A percentile compares a stretch with the other conserved stretches of the same genome.
Evolutionary conservation across 2,113 vertebrate species (phyloP).

Genomic region (Plotosus lineatus): DNA sequence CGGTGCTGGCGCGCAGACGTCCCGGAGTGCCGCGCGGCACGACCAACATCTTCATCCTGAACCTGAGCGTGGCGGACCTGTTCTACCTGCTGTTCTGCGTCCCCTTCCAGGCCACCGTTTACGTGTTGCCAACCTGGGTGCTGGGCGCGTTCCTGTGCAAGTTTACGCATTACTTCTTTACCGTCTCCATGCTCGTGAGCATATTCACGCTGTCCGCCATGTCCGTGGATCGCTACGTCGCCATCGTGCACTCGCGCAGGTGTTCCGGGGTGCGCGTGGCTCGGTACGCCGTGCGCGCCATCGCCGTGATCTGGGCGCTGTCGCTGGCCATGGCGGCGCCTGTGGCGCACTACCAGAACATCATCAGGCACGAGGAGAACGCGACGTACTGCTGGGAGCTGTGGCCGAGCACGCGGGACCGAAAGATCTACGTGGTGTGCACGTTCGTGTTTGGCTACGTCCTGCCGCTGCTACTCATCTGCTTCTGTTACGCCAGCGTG

Average conservation of each 20-base stretch:
- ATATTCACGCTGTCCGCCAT: conserved; percentile 42
- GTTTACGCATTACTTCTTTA: conserved; percentile 44
- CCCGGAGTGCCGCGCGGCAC: conserved; percentile 34
- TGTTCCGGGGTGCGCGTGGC: conserved; percentile 41
- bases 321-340: conserved; percentile 38
- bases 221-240: conserved; percentile 45
- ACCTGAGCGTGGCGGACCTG: conserved; percentile 42
- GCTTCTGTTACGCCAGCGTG: conserved; percentile 42
- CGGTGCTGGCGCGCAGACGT: conserved; percentile 32
- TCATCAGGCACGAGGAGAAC: conserved; percentile 17
- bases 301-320: conserved; percentile 27
- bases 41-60: conserved; percentile 45
- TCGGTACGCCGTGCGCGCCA: conserved; percentile 24
- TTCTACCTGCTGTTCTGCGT: conserved; percentile 42
- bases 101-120: conserved; percentile 41
- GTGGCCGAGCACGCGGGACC: conserved; percentile 26
- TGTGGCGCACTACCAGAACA: conserved; percentile 37
- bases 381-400: conserved; percentile 44
- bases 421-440: conserved; percentile 40
- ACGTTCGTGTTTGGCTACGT: conserved; percentile 44
- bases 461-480: conserved; percentile 36
- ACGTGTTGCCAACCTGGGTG: conserved; percentile 41
- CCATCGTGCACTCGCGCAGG: conserved; percentile 35
- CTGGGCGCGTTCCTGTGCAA: conserved; percentile 37
- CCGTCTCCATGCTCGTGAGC: conserved; percentile 44